Base-by-base conservation (phyloP, 2,113 vertebrate genomes). In the Gorilla gorilla region DNA sequence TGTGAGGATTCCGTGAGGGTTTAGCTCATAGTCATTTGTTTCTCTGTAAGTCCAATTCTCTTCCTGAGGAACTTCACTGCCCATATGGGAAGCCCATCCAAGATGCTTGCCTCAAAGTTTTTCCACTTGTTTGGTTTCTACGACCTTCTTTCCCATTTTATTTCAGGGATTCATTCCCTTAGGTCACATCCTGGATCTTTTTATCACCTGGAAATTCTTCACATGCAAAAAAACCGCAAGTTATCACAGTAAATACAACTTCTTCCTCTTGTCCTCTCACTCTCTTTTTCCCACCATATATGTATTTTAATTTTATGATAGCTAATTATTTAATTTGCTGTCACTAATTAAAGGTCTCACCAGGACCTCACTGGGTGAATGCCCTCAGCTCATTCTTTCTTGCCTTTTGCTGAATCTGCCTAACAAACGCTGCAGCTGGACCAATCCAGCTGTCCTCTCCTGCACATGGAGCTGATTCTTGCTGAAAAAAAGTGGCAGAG, bases 351-450 rank as follows among this genome's bases (percentile, higher is more conserved):
- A 8, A 84, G 4, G 14, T 10, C 20, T 68, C 35, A 43, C 50
- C 13, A 13, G 2, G 11, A 52, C 57, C 27, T 30, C 16, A 14
- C 32, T 1, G 8, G 20, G 4, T 40, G 57, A 5, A 17, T 10
- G 3, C 22, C 40, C 14, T 43, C 30, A 40, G 12, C 30, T 82
- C 23, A 10, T 12, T 30, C 30, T 8, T 59, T 38, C 13, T 6
- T 1, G 66, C 9, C 38, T n/a, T 55, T 6, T 25, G 43, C 27
- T 73, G 52, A n/a, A 57, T n/a, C 30, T 50, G 8, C 8, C 59
- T n/a, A 7, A 55, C 12, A n/a, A 25, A 25, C 6, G 38, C 0
- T 27, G 5, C 2, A 8, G n/a, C 23, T 9, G 5, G 22, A 16
- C 17, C 45, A 40, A 2, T 4, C 13, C 35, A 4, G n/a, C 16